Evolutionary conservation across 1,140 invertebrate species (phyloP), one percentile per base, ranked within the genome.

Genomic region (Stenopsyche tienmushanensis): DNA sequence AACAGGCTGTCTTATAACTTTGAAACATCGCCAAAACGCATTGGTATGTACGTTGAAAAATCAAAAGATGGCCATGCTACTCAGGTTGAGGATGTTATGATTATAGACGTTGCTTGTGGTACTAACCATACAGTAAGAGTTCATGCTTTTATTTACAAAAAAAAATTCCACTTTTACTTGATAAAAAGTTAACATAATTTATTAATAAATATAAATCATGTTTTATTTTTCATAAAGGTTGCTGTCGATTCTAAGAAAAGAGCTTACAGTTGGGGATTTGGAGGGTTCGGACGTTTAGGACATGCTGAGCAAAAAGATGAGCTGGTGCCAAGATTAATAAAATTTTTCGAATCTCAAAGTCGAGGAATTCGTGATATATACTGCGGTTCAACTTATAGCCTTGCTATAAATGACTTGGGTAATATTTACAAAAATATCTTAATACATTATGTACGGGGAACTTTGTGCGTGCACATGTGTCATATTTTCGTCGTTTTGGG

Each of bases 251-350:
- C 88, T 0, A 90, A 90, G 71, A 93, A 91, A 73, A 84, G 94
- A 9, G 88, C 92, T 0, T 97, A 89, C 74, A 93, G 93, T 34
- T 97, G 94, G 94, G 94, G 95, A 23, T 97, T 96, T 77, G 94
- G 93, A 10, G 95, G 94, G 0, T 94, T 96, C 74, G 94, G 94
- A 0, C 85, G 95, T 15, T 80, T 97, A 1, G 95, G 95, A 0
- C 94, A 97, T 79, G 89, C 92, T 45, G 93, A 96, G 72, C 92
- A 88, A 64, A 92, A 92, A 74, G 93, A 97, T 78, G 94, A 97
- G 77, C 78, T 91, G 75, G 89, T 97, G 9, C 95, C 95, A 8
- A 85, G 94, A 24, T 80, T 95, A 13, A 89, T 97, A 54, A 96
- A 95, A 75, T 93, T 88, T 74, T 92, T 95, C 75, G 93, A 96